Base-by-base conservation (phyloP, 2,113 vertebrate genomes). In the Coracopsis vasa region DNA sequence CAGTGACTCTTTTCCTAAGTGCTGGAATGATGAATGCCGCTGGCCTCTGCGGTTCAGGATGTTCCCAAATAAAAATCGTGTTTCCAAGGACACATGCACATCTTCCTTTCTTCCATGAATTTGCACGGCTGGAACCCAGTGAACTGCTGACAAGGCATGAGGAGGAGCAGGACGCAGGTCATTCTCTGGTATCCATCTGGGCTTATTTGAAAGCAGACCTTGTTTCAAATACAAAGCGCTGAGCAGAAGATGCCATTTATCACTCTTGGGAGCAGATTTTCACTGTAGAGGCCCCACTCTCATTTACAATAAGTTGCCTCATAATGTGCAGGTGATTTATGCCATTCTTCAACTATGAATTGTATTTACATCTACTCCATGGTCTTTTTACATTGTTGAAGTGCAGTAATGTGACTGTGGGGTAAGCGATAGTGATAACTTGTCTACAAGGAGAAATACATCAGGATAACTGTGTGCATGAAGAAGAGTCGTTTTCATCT, bases 51-150 rank as follows among this genome's bases (percentile, higher is more conserved):
- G 45, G 41, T 81, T 91, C 71, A 60, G 54, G 69, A 89, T 91
- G 88, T 88, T 91, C 91, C 86, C 80, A 95, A 93, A 89, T 80
- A 94, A 92, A 95, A 94, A 64, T 19, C 2, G 0, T 48, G 27
- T 65, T 90, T 88, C 65, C 75, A 92, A 86, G 54, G 75, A 20
- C 79, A 88, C n/a, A 50, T 51, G 70, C n/a, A 45, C 53, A 85
- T 91, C 81, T 72, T 65, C 33, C 28, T 80, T 53, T 91, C 80
- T 86, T 83, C 75, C 69, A 25, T 77, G 77, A 73, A 69, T 84
- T 53, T 64, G 16, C 27, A 44, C 10, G 41, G 39, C 54, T 65
- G 67, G 79, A 92, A 48, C 42, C 13, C 2, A 2, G 44, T 44
- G 47, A 95, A 58, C 39, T 74, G 82, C 86, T 93, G 79, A 71